Conservation (phyloP, 1,140 invertebrate genomes). For the Procambarus clarkii region DNA sequence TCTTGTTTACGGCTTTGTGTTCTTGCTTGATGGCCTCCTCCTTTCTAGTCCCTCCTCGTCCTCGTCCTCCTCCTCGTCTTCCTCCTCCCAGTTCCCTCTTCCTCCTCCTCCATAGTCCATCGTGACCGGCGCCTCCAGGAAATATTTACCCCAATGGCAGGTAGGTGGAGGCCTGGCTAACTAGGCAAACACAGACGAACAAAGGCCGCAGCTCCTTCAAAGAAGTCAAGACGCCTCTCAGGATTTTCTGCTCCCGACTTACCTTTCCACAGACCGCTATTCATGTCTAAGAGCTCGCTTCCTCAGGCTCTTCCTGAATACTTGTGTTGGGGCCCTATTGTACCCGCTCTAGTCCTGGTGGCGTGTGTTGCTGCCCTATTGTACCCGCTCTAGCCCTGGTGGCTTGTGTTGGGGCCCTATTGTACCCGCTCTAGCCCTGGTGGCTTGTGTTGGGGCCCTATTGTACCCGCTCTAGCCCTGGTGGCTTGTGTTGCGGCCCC, state of each 20-base stretch:
- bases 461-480: no score
- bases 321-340: neutral
- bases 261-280: neutral
- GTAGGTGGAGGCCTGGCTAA: neutral
- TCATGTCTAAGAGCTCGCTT: conserved; percentile 7
- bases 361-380: neutral
- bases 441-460: no score
- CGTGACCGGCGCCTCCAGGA: no score
- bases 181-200: conserved; percentile 5
- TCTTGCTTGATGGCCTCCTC: no score
- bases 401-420: no score
- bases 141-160: neutral
- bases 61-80: no score
- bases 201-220: neutral
- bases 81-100: no score
- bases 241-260: neutral
- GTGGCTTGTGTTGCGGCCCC: no score
- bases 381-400: neutral
- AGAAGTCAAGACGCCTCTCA: neutral
- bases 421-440: no score
- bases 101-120: no score
- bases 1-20: no score
- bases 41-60: no score
- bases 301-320: neutral
- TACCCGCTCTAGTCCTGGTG: neutral